Percentiles rank a stretch among this genome's conserved stretches.
Conservation (phyloP, 2,797 vertebrate genomes). For the Crypturellus tataupa region DNA sequence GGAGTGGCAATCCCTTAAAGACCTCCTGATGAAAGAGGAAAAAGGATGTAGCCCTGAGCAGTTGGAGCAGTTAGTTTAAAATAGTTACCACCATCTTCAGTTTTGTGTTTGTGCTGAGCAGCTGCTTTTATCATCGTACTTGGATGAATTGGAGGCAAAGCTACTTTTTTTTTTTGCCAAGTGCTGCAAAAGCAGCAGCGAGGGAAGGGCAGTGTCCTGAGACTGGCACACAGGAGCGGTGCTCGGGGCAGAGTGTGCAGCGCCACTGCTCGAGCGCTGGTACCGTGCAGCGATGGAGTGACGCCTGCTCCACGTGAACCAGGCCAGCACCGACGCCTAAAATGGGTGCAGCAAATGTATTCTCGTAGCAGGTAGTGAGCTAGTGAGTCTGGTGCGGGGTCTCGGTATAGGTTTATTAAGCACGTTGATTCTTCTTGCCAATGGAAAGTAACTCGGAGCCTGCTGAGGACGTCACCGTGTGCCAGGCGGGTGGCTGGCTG, state of each 20-base stretch:
- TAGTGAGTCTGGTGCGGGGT: background rate
- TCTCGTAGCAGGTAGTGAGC: background rate
- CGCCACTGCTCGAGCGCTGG: accelerated
- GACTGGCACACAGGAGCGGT: background rate
- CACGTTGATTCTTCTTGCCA: accelerated
- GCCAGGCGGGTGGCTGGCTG: background rate
- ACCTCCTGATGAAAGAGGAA: background rate
- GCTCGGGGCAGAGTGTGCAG: accelerated
- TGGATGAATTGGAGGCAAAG: background rate
- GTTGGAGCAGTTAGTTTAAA: background rate
- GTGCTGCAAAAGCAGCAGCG: background rate
- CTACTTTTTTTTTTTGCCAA: background rate
- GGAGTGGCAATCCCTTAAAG: background rate
- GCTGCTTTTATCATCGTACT: background rate
- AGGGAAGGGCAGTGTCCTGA: background rate
- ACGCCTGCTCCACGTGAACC: accelerated
- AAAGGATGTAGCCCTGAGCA: background rate
- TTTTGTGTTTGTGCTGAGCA: background rate
- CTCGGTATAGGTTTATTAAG: background rate
- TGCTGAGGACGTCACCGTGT: accelerated
- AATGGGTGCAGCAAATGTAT: background rate
- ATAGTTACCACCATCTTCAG: background rate
- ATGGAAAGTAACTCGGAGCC: accelerated
- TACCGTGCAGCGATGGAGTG: accelerated
- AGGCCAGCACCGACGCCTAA: accelerated